phyloP scores from a whole-genome alignment of 2,888 invertebrate species.

The Syrista parreyssii region DNA sequence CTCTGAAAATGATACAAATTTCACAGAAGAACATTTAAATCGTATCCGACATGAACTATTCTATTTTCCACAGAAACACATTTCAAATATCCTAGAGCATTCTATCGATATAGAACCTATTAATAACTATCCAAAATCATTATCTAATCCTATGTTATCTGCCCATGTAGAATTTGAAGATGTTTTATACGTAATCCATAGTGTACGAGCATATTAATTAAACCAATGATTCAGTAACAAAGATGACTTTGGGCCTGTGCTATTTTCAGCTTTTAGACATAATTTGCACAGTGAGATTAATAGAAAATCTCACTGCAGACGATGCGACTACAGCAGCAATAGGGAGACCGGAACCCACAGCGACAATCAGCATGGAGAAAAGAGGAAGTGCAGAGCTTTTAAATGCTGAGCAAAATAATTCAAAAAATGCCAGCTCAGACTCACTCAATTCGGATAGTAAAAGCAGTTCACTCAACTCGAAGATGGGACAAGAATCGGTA shows the following conservation, averaged over 20 bases:
- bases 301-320: neutral
- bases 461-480: slow-evolving; percentile 86
- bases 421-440: slow-evolving; percentile 84
- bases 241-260: neutral
- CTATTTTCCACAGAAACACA: neutral
- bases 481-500: slow-evolving; percentile 85
- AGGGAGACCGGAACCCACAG: slow-evolving; percentile 15
- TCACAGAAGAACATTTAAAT: neutral
- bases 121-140: neutral
- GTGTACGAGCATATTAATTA: neutral
- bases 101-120: neutral
- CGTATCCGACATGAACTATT: neutral
- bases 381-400: slow-evolving; percentile 75
- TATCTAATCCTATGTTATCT: neutral
- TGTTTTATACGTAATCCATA: neutral
- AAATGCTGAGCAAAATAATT: slow-evolving; percentile 74
- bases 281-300: neutral
- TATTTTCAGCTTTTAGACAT: neutral
- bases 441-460: slow-evolving; percentile 87
- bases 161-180: neutral
- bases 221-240: neutral
- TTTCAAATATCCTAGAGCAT: neutral
- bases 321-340: neutral
- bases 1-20: neutral
- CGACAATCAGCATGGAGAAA: slow-evolving; percentile 70